Evolutionary conservation across 2,888 invertebrate genomes (phyloP).

Genomic region (Serripes groenlandicus): DNA sequence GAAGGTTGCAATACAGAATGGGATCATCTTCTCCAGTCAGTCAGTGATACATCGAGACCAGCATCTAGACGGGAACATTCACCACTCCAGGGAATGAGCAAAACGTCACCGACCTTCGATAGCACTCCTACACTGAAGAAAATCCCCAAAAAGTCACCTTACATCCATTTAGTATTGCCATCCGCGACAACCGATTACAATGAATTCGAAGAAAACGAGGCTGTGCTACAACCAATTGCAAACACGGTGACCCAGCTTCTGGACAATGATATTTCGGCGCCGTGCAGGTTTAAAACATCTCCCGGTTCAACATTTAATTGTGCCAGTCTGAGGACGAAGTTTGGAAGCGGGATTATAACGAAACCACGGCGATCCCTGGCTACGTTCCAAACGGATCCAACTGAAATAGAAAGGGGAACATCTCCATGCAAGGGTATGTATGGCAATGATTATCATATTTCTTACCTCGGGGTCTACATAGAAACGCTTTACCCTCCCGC

Average conservation of each 20-base stretch:
- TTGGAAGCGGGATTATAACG: slow-evolving; percentile 5
- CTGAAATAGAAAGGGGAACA: slow-evolving; percentile 58
- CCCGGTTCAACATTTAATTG: slow-evolving; percentile 11
- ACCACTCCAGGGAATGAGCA: neutral
- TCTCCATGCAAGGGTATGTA: slow-evolving; percentile 70
- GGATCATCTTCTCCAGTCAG: slow-evolving; percentile 64
- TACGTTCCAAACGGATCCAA: slow-evolving; percentile 26
- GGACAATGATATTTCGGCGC: neutral
- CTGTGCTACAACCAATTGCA: slow-evolving; percentile 23
- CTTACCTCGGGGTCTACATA: no score
- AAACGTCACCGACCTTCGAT: slow-evolving; percentile 2
- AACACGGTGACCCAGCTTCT: slow-evolving; percentile 24
- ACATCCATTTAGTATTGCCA: slow-evolving; percentile 50
- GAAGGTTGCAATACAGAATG: slow-evolving; percentile 71
- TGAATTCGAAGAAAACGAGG: slow-evolving; percentile 14
- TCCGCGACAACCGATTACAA: slow-evolving; percentile 28
- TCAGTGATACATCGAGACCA: neutral
- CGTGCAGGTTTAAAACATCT: neutral
- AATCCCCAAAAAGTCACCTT: slow-evolving; percentile 54
- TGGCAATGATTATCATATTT: no score
- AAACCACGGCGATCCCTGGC: slow-evolving; percentile 24
- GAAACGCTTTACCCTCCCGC: no score
- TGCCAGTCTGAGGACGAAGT: slow-evolving; percentile 6
- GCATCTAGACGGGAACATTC: neutral
- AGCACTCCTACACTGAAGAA: neutral